Conservation (phyloP, 2,797 vertebrate genomes). For the Rhabdophis nuchalis region DNA sequence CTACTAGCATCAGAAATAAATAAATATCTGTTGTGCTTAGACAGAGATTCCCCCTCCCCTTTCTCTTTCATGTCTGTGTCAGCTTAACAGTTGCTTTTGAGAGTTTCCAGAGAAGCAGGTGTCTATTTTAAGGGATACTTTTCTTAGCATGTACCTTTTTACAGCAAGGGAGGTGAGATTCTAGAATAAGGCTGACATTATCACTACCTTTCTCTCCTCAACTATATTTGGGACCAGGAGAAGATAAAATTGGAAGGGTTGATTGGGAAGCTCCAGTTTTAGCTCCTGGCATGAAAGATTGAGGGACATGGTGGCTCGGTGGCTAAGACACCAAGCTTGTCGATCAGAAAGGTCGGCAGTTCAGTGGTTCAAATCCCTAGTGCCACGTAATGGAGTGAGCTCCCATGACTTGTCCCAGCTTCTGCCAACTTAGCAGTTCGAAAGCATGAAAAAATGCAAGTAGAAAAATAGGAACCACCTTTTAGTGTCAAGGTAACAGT, state of each 20-base stretch:
- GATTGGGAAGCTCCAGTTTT: not conserved
- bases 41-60: not conserved
- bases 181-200: not conserved
- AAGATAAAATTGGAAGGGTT: not conserved
- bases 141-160: not conserved
- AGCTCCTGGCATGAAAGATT: not conserved
- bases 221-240: not conserved
- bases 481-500: too few relatives aligned
- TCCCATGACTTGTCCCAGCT: too few relatives aligned
- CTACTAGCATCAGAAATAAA: not conserved
- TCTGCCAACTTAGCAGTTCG: too few relatives aligned
- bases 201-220: not conserved
- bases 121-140: not conserved
- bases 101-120: not conserved
- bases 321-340: too few relatives aligned
- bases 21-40: not conserved
- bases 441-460: too few relatives aligned
- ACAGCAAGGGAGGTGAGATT: not conserved
- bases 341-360: too few relatives aligned
- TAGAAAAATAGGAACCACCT: too few relatives aligned
- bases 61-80: not conserved
- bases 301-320: too few relatives aligned
- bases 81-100: not conserved
- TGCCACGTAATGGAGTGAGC: too few relatives aligned
- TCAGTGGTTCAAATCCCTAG: too few relatives aligned